phyloP scores from a whole-genome alignment of 2,888 invertebrate species.

The Oscheius sp. region DNA sequence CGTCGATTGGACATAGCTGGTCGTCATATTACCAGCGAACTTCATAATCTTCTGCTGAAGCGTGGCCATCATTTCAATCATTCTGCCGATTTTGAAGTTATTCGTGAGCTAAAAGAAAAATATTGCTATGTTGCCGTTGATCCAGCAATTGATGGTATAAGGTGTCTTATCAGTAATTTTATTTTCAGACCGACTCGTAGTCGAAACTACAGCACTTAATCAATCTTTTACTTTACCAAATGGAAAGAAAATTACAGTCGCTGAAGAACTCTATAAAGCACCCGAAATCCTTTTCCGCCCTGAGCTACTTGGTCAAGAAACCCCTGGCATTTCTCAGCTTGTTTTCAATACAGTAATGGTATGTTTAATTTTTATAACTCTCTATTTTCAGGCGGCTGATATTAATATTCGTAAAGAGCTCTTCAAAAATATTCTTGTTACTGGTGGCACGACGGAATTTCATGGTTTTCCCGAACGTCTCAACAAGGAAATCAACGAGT shows the following conservation, averaged over 20 bases:
- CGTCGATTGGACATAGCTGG: constrained; percentile 95
- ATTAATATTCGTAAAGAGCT: constrained; percentile 90
- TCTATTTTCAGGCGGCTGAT: constrained; percentile 1
- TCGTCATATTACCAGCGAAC: constrained; percentile 93
- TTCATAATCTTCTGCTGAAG: constrained; percentile 91
- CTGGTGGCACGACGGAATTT: constrained; percentile 99
- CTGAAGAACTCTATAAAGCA: constrained; percentile 95
- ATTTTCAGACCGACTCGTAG: constrained; percentile 89
- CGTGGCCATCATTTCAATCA: constrained; percentile 99
- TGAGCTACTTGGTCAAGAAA: constrained; percentile 97
- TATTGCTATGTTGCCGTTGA: constrained; percentile 98
- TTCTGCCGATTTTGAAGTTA: constrained; percentile 98
- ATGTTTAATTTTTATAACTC: constrained; percentile 73
- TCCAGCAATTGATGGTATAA: constrained; percentile 96
- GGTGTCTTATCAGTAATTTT: too few relatives aligned
- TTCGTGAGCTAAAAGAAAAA: constrained; percentile 96
- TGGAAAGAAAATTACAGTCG: constrained; percentile 92
- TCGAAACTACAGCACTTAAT: constrained; percentile 96
- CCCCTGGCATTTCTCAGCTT: constrained; percentile 81
- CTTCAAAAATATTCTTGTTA: constrained; percentile 97
- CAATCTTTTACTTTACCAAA: constrained; percentile 96
- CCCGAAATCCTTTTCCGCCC: constrained; percentile 97
- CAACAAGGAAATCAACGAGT: constrained; percentile 95
- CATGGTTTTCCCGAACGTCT: constrained; percentile 86
- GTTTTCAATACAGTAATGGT: constrained; percentile 96